phyloP scores from a whole-genome alignment of 1,140 invertebrate genomes.

The Andrena cerasifolii region DNA sequence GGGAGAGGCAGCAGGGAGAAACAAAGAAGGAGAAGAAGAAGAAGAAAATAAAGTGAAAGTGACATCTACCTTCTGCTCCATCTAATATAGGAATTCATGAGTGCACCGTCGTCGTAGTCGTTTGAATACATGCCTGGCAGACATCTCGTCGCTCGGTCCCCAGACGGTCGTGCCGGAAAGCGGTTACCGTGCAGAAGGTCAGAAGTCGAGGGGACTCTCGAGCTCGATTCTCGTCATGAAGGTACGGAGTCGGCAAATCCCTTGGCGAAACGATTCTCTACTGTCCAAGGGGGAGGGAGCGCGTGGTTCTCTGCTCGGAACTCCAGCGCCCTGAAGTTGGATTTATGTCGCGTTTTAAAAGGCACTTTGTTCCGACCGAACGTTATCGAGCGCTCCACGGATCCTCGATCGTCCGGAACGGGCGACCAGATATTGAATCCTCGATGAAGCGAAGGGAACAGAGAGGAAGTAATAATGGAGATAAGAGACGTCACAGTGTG shows the following conservation, averaged over 20 bases:
- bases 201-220: neutral
- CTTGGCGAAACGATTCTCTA: neutral
- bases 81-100: constrained; percentile 39
- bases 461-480: neutral
- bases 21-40: neutral
- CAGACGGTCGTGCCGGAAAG: constrained; percentile 3
- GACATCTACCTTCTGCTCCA: constrained; percentile 43
- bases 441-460: neutral
- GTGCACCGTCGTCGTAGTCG: constrained; percentile 30
- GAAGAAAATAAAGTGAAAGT: neutral
- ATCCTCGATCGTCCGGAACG: neutral
- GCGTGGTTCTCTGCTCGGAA: neutral
- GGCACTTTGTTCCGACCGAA: neutral
- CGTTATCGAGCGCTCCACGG: neutral
- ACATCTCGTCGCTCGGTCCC: neutral
- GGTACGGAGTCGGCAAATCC: neutral
- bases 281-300: constrained; percentile 25
- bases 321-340: neutral
- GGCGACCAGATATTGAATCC: neutral
- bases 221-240: neutral
- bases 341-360: constrained; percentile 2
- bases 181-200: constrained; percentile 9
- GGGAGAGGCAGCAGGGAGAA: neutral
- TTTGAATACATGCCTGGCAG: constrained; percentile 25
- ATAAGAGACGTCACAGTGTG: neutral